Percentiles rank a stretch among this genome's conserved stretches.
These are phyloP conservation scores for Sternotherus odoratus DNA, from an alignment of 2,797 vertebrate genomes.

Conservation along the genomic window DNA sequence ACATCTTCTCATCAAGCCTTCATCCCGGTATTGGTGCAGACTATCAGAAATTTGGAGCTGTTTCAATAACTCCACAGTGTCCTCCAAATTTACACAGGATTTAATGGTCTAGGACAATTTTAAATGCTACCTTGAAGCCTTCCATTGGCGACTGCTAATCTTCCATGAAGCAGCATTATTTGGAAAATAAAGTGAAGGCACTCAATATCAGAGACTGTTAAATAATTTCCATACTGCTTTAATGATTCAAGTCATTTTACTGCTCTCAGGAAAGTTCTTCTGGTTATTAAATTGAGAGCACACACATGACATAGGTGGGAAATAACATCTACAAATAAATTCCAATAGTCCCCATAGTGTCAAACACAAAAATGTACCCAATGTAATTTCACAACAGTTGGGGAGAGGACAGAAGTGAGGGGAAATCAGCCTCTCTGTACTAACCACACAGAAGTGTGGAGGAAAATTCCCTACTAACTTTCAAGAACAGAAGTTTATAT, in stretches of 20 bases:
- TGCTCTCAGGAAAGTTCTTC: conserved; percentile 23
- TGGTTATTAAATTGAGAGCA: conserved; percentile 27
- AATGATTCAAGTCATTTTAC: background rate
- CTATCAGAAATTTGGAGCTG: background rate
- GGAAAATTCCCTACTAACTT: conserved; percentile 9
- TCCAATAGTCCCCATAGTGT: background rate
- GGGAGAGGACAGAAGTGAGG: rapidly evolving
- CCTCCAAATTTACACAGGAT: background rate
- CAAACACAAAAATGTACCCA: background rate
- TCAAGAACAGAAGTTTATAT: background rate
- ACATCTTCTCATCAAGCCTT: background rate
- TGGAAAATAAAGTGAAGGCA: background rate
- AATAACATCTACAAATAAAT: conserved; percentile 27
- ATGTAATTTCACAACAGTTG: background rate
- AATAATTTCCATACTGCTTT: conserved; percentile 32
- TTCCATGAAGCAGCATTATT: conserved; percentile 2
- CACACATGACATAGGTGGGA: background rate
- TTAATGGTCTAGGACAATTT: background rate
- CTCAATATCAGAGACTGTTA: background rate
- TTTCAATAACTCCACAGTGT: background rate
- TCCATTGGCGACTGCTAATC: background rate
- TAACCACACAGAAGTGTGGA: background rate
- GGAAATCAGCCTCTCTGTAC: rapidly evolving
- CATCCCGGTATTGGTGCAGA: background rate
- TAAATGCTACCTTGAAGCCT: background rate